A percentile compares a stretch with the other conserved stretches of the same genome.
These are phyloP conservation scores for Stegodyphus mimosarum DNA, from an alignment of 1,140 invertebrate genomes.

Conservation along the genomic window DNA sequence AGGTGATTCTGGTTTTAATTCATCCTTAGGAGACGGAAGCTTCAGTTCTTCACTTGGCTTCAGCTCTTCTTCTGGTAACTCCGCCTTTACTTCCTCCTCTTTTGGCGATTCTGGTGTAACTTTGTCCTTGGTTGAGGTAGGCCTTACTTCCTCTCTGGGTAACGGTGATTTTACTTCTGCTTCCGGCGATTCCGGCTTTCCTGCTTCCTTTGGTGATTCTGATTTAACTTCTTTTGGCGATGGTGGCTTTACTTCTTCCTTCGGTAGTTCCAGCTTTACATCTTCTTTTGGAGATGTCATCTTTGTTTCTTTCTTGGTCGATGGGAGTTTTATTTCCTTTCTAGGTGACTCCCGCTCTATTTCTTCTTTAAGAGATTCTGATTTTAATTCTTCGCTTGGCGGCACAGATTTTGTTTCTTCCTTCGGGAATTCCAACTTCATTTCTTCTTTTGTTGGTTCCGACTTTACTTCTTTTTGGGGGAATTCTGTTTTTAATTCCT, in stretches of 20 bases:
- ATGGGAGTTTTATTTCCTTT: not conserved
- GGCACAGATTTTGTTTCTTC: too few species aligned
- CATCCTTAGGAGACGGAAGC: not conserved
- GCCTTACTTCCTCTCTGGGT: not conserved
- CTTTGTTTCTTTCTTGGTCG: not conserved
- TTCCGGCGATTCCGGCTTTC: not conserved
- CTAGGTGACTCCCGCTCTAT: too few species aligned
- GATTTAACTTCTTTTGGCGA: not conserved
- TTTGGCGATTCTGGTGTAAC: not conserved
- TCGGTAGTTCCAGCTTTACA: not conserved
- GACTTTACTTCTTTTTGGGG: not conserved
- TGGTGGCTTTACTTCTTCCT: not conserved
- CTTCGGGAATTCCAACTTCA: too few species aligned
- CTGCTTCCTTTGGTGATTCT: not conserved
- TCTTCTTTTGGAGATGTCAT: not conserved
- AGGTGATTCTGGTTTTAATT: not conserved
- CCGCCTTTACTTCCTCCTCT: not conserved
- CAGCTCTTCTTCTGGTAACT: not conserved
- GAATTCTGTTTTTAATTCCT: not conserved
- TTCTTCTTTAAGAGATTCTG: too few species aligned
- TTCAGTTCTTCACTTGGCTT: not conserved
- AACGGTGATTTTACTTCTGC: not conserved
- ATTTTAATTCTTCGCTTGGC: too few species aligned
- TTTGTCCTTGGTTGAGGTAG: not conserved
- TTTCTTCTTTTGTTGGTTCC: not conserved